phyloP scores from a whole-genome alignment of 2,797 vertebrate genomes.

The Benthosema pterotum region DNA sequence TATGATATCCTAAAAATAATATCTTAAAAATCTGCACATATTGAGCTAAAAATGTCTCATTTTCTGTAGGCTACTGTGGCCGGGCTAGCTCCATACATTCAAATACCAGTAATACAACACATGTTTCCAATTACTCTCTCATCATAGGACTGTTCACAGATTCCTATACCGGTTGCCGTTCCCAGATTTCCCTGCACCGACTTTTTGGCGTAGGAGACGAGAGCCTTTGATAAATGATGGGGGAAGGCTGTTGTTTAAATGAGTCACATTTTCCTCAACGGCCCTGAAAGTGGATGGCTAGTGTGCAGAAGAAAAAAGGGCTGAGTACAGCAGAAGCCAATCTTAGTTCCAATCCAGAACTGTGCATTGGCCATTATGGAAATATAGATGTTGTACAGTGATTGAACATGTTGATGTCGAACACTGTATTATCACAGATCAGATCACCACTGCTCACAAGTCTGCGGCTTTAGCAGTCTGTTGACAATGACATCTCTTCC shows the following conservation, averaged over 20 bases:
- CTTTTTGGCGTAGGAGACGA: constrained; percentile 40
- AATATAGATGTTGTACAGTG: constrained; percentile 5
- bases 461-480: neutral
- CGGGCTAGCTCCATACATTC: constrained; percentile 11
- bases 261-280: constrained; percentile 65
- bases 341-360: constrained; percentile 10
- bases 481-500: neutral
- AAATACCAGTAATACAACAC: constrained; percentile 59
- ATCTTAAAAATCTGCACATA: too few relatives aligned
- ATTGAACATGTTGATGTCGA: constrained; percentile 23
- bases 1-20: too few relatives aligned
- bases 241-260: constrained; percentile 23
- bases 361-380: constrained; percentile 55
- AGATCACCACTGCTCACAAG: constrained; percentile 2
- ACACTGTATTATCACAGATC: constrained; percentile 17
- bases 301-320: constrained; percentile 18
- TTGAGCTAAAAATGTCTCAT: too few relatives aligned
- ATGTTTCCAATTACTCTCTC: constrained; percentile 61
- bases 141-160: constrained; percentile 26
- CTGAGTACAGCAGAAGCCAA: constrained; percentile 27
- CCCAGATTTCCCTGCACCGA: constrained; percentile 25
- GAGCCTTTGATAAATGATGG: constrained; percentile 41
- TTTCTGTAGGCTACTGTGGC: constrained; percentile 9
- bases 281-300: neutral
- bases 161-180: constrained; percentile 30